Evolutionary conservation across 2,888 invertebrate genomes (phyloP), one percentile per base, ranked within the genome.

Genomic region (Augiades crinisus): DNA sequence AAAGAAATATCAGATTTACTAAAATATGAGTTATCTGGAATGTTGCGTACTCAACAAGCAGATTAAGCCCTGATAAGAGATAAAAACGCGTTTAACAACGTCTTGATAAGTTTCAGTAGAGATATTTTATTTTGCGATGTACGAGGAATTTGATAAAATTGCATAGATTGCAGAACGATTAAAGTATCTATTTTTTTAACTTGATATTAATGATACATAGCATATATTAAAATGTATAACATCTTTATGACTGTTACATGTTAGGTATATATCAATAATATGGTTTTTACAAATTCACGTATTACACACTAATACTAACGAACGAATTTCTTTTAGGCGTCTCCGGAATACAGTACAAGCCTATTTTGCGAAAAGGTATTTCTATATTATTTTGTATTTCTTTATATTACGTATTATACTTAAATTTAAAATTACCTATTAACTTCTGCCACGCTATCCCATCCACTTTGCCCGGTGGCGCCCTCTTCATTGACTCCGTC

Each of bases 391-490:
- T n/a, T n/a, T n/a, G n/a, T n/a, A n/a, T n/a, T n/a, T n/a, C 65
- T 0, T 4, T 5, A 22, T 5, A 22, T 5, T 2, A 5, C 16
- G 13, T 7, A 2, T 27, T 2, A 2, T 1, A 30, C 7, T 2
- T 8, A 24, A 1, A 24, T 8, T 7, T 2, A 24, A 30, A 1
- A 13, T 19, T 24, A 89, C 94, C 95, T 68, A 99, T 98, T 51
- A 98, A 86, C 73, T 98, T 97, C 73, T 96, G 94, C 98, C 98
- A 99, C 0, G 98, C 97, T 13, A 93, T 93, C 61, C 93, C 92
- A 79, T 97, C 98, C 54, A 98, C 98, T 91, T 97, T 97, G 47
- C 94, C 94, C 43, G 94, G 91, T 12, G 97, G 95, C 30, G 98
- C 97, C 71, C 96, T 96, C 82, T 98, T 98, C 91, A 99, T 93